Percentiles rank a stretch among this genome's conserved stretches.
Conservation (phyloP, 2,888 invertebrate species). For the Parasteatoda lunata region DNA sequence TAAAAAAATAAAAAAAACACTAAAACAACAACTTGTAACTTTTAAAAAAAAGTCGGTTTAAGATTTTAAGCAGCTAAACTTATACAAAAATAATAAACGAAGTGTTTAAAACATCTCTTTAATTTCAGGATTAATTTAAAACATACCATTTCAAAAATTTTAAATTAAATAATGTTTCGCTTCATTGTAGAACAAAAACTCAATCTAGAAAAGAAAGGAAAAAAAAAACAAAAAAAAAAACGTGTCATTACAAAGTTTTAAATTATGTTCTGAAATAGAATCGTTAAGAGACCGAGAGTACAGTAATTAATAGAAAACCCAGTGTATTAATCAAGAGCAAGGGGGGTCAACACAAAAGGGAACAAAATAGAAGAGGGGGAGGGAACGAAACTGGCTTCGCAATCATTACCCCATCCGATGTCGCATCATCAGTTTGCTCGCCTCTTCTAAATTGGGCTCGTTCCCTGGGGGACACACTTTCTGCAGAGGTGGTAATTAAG, state of each 20-base stretch:
- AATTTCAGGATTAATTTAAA: too few relatives aligned
- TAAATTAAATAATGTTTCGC: too few relatives aligned
- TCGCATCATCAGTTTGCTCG: conserved; percentile 3
- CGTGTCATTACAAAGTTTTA: background rate
- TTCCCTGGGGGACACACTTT: background rate
- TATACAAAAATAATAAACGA: too few relatives aligned
- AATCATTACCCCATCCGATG: background rate
- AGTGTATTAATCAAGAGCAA: background rate
- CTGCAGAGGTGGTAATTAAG: conserved; percentile 1
- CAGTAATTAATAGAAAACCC: conserved; percentile 1
- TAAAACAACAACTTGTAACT: too few relatives aligned
- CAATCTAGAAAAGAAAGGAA: too few relatives aligned
- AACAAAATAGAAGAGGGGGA: background rate
- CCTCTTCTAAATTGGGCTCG: conserved; percentile 5
- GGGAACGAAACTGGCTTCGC: background rate
- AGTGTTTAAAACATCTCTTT: too few relatives aligned
- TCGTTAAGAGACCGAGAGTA: background rate
- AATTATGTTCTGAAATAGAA: background rate
- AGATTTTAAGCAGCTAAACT: too few relatives aligned
- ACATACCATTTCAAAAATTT: too few relatives aligned
- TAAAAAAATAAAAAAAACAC: too few relatives aligned
- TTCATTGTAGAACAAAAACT: too few relatives aligned
- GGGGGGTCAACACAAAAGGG: background rate
- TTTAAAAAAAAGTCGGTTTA: too few relatives aligned
- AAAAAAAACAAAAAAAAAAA: background rate